These are phyloP conservation scores for Rhaphigaster nebulosa DNA, from an alignment of 2,888 invertebrate genomes.

Conservation along the genomic window DNA sequence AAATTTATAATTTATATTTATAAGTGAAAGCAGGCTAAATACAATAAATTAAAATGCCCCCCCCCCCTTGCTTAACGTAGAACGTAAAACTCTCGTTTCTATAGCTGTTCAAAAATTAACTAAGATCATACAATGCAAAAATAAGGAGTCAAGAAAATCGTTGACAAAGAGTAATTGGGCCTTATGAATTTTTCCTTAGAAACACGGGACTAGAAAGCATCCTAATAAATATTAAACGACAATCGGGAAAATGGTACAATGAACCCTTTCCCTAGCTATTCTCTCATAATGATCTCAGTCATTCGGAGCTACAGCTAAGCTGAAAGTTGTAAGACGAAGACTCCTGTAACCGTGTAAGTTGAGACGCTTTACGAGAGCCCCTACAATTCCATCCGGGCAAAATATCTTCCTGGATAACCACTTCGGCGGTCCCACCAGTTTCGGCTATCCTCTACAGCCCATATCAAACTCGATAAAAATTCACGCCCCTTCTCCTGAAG, in stretches of 20 bases:
- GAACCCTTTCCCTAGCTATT: not conserved
- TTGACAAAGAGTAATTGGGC: no score
- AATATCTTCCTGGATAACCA: not conserved
- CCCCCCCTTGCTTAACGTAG: no score
- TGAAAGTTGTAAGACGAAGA: constrained; percentile 13
- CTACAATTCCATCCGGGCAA: not conserved
- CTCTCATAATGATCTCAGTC: not conserved
- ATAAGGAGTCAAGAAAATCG: no score
- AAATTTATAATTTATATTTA: no score
- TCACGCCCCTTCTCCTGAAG: not conserved
- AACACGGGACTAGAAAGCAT: not conserved
- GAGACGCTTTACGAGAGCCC: not conserved
- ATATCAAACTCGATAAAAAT: not conserved
- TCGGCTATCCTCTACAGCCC: not conserved
- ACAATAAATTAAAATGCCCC: no score
- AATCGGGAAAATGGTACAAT: not conserved
- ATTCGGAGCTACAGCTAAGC: not conserved
- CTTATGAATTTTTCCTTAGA: not conserved
- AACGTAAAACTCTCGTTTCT: no score
- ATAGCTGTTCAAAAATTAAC: no score
- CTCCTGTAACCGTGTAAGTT: not conserved
- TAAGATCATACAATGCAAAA: no score
- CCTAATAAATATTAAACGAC: not conserved
- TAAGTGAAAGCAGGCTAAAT: no score
- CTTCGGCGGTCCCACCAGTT: not conserved